A percentile compares a stretch with the other conserved stretches of the same genome.
These are phyloP conservation scores for Pelusios castaneus DNA, from an alignment of 2,113 vertebrate genomes.

Conservation along the genomic window DNA sequence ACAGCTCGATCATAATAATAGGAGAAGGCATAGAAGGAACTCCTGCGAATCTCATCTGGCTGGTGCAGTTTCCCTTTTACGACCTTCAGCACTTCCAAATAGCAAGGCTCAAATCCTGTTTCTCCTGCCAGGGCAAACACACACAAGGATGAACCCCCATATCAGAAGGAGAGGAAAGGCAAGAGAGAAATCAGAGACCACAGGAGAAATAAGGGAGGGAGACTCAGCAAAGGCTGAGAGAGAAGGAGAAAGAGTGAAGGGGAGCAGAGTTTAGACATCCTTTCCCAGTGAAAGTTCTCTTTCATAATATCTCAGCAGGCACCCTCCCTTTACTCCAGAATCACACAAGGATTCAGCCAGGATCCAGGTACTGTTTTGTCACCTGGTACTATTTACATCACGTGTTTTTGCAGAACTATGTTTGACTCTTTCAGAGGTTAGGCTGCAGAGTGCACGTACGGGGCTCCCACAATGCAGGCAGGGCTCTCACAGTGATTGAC, in stretches of 20 bases:
- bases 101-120: slow-evolving; percentile 88
- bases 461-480: background rate
- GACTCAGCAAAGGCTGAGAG: background rate
- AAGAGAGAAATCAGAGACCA: background rate
- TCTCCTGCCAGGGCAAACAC: slow-evolving; percentile 77
- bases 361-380: background rate
- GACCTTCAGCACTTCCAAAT: slow-evolving; percentile 87
- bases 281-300: background rate
- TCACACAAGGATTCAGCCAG: background rate
- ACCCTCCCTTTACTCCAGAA: background rate
- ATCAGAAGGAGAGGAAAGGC: background rate
- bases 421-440: rapidly evolving
- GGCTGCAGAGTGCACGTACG: background rate
- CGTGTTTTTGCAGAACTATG: background rate
- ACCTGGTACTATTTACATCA: background rate
- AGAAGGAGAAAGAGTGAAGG: background rate
- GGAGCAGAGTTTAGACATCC: background rate
- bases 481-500: background rate
- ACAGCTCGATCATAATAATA: slow-evolving; percentile 96
- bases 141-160: background rate
- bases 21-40: slow-evolving; percentile 94
- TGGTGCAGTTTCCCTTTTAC: slow-evolving; percentile 90
- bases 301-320: background rate
- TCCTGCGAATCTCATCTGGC: slow-evolving; percentile 81
- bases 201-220: background rate